phyloP scores from a whole-genome alignment of 2,113 vertebrate species.

The Pomatorhinus ruficollis region DNA sequence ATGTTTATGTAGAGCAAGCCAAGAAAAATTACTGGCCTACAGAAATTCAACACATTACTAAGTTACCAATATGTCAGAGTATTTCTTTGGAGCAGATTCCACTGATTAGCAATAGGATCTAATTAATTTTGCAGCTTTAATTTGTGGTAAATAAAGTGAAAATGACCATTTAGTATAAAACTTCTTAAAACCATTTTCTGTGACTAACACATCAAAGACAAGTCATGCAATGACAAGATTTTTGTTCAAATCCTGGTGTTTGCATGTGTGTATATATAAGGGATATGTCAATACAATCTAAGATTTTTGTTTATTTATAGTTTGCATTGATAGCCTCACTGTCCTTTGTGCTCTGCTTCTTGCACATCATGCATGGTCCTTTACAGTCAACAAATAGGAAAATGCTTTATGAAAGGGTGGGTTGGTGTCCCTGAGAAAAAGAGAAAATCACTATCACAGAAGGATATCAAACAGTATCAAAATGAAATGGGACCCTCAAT shows the following conservation, averaged over 20 bases:
- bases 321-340: neutral
- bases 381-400: neutral
- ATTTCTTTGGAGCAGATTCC: constrained; percentile 16
- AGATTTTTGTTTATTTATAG: neutral
- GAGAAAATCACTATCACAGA: neutral
- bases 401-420: neutral
- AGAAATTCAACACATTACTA: constrained; percentile 40
- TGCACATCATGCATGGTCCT: neutral
- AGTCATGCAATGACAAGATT: neutral
- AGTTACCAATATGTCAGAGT: constrained; percentile 29
- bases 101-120: constrained; percentile 12
- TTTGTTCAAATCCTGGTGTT: neutral
- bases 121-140: constrained; percentile 19
- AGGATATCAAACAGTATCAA: neutral
- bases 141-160: constrained; percentile 20
- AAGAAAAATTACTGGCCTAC: constrained; percentile 39
- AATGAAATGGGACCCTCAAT: neutral
- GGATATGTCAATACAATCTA: neutral
- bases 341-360: neutral
- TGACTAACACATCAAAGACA: neutral
- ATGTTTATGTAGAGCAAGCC: constrained; percentile 43
- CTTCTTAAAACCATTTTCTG: neutral
- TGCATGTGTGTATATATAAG: neutral
- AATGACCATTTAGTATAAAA: neutral
- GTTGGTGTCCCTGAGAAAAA: neutral